Base-by-base conservation (phyloP, 2,113 vertebrate genomes). In the Scomber colias region DNA sequence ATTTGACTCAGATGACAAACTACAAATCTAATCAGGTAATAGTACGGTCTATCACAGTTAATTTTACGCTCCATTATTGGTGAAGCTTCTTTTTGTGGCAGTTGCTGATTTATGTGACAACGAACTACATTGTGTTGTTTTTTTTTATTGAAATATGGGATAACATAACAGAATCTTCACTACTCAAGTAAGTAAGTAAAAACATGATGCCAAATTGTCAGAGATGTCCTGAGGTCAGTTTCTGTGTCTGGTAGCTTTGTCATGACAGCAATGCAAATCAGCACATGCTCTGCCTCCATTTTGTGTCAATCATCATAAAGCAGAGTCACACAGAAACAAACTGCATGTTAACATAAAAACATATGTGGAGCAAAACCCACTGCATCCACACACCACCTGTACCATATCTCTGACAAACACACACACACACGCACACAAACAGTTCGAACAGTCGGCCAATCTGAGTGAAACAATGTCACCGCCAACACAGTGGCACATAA, bases 231-330 rank as follows among this genome's bases (percentile, higher is more conserved):
- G 11, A 3, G 27, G 8, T 15, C 15, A 5, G 61, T 65, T 68
- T 62, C 49, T 24, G 51, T 65, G 64, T 62, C 49, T 24, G 51
- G 15, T 3, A 56, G 50, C 31, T 49, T 68, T 45, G 62, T 85
- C 60, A 61, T 57, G 44, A 61, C 50, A 75, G 40, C 48, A n/a
- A 75, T 73, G 77, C 71, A 84, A 84, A 89, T 66, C 24, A 21
- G 5, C 71, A 64, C 56, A 55, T 14, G 69, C 46, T 55, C 40
- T 65, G 31, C 21, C 74, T 77, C 67, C 68, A 70, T 79, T 72
- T 71, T 73, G 45, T 69, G 45, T 81, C 66, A 70, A 19, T 81
- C 69, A 66, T 78, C 35, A 21, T 5, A 75, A 44, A 55, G 50
- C n/a, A 14, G 46, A 54, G 40, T n/a, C 13, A 12, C 24, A 45